Conservation (phyloP, 2,113 vertebrate species). For the Oreotragus oreotragus region DNA sequence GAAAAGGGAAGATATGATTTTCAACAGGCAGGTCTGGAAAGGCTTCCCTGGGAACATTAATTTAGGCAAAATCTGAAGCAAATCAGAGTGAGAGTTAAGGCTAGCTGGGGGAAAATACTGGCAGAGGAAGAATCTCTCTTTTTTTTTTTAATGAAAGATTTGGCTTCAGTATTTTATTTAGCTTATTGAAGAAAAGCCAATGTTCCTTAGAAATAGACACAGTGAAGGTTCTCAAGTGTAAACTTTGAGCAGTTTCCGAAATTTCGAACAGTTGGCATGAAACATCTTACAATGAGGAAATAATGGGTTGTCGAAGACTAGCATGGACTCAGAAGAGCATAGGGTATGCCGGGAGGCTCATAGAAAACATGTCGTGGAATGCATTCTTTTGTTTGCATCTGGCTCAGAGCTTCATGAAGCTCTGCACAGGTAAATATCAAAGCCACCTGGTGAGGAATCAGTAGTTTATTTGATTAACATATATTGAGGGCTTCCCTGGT, state of each 20-base stretch:
- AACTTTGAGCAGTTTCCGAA: not conserved
- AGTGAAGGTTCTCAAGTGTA: not conserved
- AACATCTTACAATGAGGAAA: not conserved
- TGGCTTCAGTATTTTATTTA: not conserved
- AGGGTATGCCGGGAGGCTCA: not conserved
- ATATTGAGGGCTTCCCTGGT: not conserved
- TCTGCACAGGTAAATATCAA: not conserved
- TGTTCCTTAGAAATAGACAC: not conserved
- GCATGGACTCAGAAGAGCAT: not conserved
- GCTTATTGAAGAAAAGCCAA: not conserved
- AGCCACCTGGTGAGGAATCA: not conserved
- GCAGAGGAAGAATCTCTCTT: not conserved
- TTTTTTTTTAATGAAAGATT: not conserved
- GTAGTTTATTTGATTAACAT: not conserved
- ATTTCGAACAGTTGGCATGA: not conserved
- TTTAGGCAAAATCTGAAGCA: slow-evolving; percentile 8
- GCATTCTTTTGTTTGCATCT: not conserved
- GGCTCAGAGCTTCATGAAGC: not conserved
- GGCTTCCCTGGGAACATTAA: not conserved
- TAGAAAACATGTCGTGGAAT: not conserved
- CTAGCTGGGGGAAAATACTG: not conserved
- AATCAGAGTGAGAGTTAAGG: not conserved
- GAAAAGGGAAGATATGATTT: not conserved
- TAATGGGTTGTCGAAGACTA: not conserved
- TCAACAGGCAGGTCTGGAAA: not conserved